Evolutionary conservation across 2,113 vertebrate species (phyloP).

Genomic region (Pelecanoides urinatrix): DNA sequence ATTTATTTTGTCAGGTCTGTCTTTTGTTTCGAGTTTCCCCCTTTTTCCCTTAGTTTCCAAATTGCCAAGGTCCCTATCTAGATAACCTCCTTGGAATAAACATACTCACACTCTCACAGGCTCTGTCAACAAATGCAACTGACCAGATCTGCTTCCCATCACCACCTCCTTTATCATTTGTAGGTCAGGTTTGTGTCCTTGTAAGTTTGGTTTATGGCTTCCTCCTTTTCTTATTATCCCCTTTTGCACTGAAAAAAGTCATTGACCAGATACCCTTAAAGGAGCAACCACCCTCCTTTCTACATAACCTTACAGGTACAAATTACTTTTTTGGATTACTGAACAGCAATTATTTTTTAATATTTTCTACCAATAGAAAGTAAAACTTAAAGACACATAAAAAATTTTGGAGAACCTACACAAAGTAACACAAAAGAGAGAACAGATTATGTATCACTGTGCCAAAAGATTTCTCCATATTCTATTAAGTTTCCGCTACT

Average conservation of each 20-base stretch:
- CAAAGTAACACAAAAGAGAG: background rate
- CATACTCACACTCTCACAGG: background rate
- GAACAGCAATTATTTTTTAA: background rate
- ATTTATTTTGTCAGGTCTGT: background rate
- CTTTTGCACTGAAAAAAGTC: background rate
- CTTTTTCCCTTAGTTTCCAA: background rate
- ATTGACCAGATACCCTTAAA: background rate
- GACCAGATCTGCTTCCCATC: background rate
- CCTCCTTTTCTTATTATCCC: background rate
- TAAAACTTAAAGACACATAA: background rate
- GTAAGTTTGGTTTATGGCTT: background rate
- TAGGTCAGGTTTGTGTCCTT: background rate
- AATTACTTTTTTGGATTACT: background rate
- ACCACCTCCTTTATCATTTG: background rate
- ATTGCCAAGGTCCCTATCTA: background rate
- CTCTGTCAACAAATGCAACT: background rate
- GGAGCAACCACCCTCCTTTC: background rate
- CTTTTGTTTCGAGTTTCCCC: background rate
- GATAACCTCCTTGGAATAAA: background rate
- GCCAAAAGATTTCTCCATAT: background rate
- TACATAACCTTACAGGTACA: no score
- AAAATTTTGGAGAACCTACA: background rate
- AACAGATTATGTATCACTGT: background rate
- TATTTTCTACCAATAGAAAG: background rate
- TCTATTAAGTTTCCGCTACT: background rate